These are phyloP conservation scores for Chlamydotis undulata DNA, from an alignment of 2,113 vertebrate genomes.

Conservation along the genomic window DNA sequence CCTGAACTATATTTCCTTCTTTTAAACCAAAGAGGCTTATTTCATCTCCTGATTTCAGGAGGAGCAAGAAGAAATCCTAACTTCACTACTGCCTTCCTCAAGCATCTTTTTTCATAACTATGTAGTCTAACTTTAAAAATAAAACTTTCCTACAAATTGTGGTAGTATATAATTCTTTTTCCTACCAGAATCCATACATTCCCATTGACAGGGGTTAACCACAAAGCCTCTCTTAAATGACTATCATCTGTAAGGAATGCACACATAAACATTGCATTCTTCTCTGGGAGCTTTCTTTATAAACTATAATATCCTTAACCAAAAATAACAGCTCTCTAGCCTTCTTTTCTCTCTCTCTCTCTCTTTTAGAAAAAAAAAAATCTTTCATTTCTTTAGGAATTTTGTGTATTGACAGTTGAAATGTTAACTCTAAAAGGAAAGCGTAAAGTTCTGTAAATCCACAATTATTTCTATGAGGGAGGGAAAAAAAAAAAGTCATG, in stretches of 20 bases:
- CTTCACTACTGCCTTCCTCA: neutral
- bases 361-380: neutral
- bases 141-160: conserved; percentile 36
- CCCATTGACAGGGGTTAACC: conserved; percentile 46
- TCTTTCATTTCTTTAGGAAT: neutral
- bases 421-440: neutral
- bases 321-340: conserved; percentile 51
- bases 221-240: conserved; percentile 14
- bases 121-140: conserved; percentile 41
- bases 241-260: conserved; percentile 57
- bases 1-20: neutral
- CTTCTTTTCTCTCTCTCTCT: neutral
- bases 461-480: neutral
- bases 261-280: conserved; percentile 50
- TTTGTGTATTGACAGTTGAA: neutral
- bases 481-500: neutral
- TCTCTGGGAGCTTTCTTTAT: conserved; percentile 31
- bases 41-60: neutral
- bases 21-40: neutral
- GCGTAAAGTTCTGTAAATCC: neutral
- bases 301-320: conserved; percentile 43
- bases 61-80: neutral
- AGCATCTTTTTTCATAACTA: neutral
- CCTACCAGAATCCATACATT: conserved; percentile 39
- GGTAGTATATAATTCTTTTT: conserved; percentile 10